Evolutionary conservation across 1,140 invertebrate genomes (phyloP).

Genomic region (Hycleus phaleratus): DNA sequence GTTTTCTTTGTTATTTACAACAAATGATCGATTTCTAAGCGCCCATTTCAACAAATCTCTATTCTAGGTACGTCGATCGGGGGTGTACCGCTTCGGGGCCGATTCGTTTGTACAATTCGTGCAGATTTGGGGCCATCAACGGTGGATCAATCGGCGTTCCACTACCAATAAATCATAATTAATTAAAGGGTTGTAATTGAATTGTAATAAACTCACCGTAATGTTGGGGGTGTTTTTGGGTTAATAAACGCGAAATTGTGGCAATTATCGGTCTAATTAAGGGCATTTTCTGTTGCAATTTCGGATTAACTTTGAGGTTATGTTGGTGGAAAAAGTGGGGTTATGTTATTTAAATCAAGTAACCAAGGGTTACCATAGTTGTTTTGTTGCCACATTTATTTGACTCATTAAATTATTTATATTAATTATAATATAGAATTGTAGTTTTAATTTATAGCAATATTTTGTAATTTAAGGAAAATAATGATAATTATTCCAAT

Average conservation of each 20-base stretch:
- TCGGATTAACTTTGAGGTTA: not conserved
- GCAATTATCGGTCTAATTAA: no score
- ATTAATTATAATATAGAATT: no score
- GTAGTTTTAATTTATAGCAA: no score
- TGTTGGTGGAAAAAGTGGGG: no score
- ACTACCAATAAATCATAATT: not conserved
- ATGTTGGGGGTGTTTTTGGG: no score
- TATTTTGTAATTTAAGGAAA: no score
- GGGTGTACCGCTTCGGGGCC: slow-evolving; percentile 36
- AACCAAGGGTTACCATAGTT: no score
- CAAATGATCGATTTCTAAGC: slow-evolving; percentile 67
- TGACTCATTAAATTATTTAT: no score
- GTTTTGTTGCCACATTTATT: no score
- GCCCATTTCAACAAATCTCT: slow-evolving; percentile 62
- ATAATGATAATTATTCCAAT: no score
- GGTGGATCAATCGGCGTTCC: slow-evolving; percentile 30
- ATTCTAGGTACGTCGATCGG: slow-evolving; percentile 63
- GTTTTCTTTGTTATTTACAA: slow-evolving; percentile 38
- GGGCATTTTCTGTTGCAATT: not conserved
- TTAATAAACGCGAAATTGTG: no score
- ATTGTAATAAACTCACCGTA: not conserved
- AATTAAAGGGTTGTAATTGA: not conserved
- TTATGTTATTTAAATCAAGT: no score
- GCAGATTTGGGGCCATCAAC: slow-evolving; percentile 51
- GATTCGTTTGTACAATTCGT: slow-evolving; percentile 40